Conservation (phyloP, 2,888 invertebrate genomes). For the Maniola hyperantus region DNA sequence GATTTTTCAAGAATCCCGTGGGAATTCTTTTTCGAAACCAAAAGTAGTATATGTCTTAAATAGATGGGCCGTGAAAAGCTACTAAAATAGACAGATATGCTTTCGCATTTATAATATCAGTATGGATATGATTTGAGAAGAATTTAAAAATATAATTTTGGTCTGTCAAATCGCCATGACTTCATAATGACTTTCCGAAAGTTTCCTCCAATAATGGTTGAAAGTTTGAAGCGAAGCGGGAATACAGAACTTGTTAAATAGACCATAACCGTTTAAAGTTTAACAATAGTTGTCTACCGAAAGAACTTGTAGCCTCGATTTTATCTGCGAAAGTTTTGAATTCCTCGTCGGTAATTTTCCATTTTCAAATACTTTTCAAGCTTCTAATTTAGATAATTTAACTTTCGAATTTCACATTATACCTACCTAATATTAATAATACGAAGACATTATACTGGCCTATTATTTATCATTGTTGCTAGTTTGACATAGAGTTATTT, state of each 20-base stretch:
- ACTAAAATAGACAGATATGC: too few relatives aligned
- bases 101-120: too few relatives aligned
- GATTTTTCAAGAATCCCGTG: too few relatives aligned
- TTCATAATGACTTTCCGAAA: constrained; percentile 8
- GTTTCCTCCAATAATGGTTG: constrained; percentile 11
- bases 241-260: constrained; percentile 13
- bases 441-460: too few relatives aligned
- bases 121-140: too few relatives aligned
- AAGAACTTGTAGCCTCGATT: constrained; percentile 13
- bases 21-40: too few relatives aligned
- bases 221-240: constrained; percentile 17
- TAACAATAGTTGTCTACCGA: constrained; percentile 19
- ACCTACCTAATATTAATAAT: too few relatives aligned
- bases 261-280: constrained; percentile 14
- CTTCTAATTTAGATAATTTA: not conserved
- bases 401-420: not conserved
- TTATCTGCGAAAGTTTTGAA: constrained; percentile 5
- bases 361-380: constrained; percentile 1
- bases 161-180: not conserved
- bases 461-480: too few relatives aligned
- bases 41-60: too few relatives aligned
- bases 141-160: too few relatives aligned
- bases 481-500: too few relatives aligned
- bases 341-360: not conserved
- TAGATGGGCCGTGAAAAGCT: too few relatives aligned